phyloP scores from a whole-genome alignment of 2,113 vertebrate genomes.

The Tychaedon coryphoeus region DNA sequence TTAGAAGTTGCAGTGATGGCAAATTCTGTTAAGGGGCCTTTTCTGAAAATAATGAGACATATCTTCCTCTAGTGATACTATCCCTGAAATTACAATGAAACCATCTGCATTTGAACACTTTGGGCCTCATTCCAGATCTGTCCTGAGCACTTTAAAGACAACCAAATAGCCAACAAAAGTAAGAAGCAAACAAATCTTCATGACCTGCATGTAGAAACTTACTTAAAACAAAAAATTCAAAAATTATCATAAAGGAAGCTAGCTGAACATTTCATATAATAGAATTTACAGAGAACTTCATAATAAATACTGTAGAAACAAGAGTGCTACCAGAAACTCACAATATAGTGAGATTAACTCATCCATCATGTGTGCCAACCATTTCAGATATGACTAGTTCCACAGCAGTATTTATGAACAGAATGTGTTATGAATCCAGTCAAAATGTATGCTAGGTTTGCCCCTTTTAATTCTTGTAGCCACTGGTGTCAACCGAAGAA shows the following conservation, averaged over 20 bases:
- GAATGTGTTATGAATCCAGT: not conserved
- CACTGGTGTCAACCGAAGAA: not conserved
- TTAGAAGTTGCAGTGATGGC: not conserved
- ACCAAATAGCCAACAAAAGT: not conserved
- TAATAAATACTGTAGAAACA: not conserved
- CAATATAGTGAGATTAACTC: not conserved
- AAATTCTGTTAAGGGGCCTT: not conserved
- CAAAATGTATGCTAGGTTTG: not conserved
- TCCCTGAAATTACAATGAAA: not conserved
- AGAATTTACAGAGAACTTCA: not conserved
- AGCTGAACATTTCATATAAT: not conserved
- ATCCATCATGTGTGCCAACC: not conserved
- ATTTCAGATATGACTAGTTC: not conserved
- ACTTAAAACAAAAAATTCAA: not conserved
- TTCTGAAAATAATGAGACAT: not conserved
- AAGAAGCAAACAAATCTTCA: not conserved
- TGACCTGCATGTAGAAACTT: not conserved
- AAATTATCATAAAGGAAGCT: not conserved
- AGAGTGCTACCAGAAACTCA: fast-evolving
- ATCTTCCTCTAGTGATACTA: not conserved
- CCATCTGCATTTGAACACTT: not conserved
- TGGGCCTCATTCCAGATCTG: not conserved
- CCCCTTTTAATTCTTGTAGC: not conserved
- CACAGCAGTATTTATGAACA: not conserved
- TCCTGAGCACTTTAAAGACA: not conserved